These are phyloP conservation scores for Tachypleus tridentatus DNA, from an alignment of 1,140 invertebrate genomes.

Conservation along the genomic window DNA sequence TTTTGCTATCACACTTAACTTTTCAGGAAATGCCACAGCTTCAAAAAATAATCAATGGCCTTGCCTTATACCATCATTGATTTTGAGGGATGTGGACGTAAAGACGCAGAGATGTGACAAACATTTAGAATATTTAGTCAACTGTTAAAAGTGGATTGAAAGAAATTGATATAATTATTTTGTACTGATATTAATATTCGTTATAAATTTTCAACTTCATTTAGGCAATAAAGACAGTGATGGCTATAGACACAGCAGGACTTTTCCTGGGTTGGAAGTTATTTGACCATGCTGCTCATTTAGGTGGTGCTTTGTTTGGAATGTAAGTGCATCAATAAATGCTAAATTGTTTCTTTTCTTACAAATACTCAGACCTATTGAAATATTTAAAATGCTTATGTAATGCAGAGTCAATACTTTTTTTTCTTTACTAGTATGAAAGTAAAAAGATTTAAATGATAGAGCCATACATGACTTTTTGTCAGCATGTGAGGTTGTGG, in stretches of 20 bases:
- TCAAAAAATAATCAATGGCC: no score
- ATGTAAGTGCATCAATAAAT: slow-evolving; percentile 44
- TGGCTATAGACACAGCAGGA: slow-evolving; percentile 67
- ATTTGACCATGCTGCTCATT: slow-evolving; percentile 96
- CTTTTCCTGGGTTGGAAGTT: slow-evolving; percentile 76
- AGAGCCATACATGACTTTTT: no score
- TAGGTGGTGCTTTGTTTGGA: slow-evolving; percentile 83
- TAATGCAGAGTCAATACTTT: slow-evolving; percentile 14
- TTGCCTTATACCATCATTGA: no score
- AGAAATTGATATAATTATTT: no score
- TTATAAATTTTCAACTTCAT: slow-evolving; percentile 24
- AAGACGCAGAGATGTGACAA: no score
- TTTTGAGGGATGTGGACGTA: no score
- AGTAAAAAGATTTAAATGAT: not conserved
- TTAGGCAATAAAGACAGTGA: slow-evolving; percentile 74
- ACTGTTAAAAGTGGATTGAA: no score
- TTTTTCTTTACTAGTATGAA: slow-evolving; percentile 12
- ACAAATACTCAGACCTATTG: slow-evolving; percentile 10
- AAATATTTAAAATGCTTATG: slow-evolving; percentile 9
- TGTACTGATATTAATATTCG: no score
- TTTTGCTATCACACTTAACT: no score
- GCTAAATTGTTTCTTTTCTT: slow-evolving; percentile 30
- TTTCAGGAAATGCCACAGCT: no score
- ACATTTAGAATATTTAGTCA: no score
- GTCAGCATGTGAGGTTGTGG: not conserved